Evolutionary conservation across 1,140 invertebrate genomes (phyloP).

Genomic region (Meloidogyne hapla): DNA sequence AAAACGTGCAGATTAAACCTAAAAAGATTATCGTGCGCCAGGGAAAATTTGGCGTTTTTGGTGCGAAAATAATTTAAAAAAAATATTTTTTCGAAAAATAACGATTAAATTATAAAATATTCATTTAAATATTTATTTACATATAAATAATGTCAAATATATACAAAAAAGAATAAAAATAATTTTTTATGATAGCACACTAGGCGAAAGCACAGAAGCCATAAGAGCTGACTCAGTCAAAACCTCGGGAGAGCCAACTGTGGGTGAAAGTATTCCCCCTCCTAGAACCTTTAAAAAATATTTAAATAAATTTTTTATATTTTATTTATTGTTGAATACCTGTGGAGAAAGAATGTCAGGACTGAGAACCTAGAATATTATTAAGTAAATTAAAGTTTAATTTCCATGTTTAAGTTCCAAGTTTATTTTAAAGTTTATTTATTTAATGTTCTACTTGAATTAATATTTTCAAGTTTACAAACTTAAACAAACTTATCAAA

Average conservation of each 20-base stretch:
- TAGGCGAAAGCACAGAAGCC: conserved; percentile 56
- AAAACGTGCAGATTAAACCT: too few species aligned
- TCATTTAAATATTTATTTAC: not conserved
- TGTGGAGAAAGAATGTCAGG: conserved; percentile 43
- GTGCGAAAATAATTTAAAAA: too few species aligned
- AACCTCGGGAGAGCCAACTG: conserved; percentile 55
- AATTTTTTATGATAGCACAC: conserved; percentile 51
- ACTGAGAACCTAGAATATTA: conserved; percentile 38
- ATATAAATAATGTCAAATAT: not conserved
- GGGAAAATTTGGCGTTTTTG: too few species aligned
- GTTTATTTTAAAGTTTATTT: too few species aligned
- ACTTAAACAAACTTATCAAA: too few species aligned
- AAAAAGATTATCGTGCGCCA: too few species aligned
- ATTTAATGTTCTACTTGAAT: too few species aligned
- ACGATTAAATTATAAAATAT: too few species aligned
- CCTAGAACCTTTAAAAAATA: conserved; percentile 26
- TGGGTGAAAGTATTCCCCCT: conserved; percentile 44
- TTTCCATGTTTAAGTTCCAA: not conserved
- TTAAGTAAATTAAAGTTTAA: not conserved
- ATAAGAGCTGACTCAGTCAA: conserved; percentile 55
- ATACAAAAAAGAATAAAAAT: too few species aligned
- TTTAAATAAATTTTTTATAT: not conserved
- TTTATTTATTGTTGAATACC: not conserved
- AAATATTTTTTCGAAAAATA: too few species aligned
- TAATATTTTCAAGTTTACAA: too few species aligned